These are phyloP conservation scores for Stichodactyla helianthus DNA, from an alignment of 64 coral and sea anemone genomes.

Conservation along the genomic window DNA sequence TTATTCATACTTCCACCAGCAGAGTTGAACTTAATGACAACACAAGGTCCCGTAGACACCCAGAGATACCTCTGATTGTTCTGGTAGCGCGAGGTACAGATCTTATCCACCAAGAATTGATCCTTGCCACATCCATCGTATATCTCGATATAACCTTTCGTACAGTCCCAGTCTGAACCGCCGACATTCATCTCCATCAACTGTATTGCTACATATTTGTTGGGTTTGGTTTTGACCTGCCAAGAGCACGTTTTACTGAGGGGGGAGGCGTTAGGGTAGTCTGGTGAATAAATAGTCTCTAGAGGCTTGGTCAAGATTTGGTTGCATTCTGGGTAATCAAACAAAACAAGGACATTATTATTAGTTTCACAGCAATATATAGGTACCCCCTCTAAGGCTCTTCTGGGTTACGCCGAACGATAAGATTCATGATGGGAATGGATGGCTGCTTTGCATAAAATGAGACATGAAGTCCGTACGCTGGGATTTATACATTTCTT, in stretches of 20 bases:
- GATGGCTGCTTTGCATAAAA: neutral
- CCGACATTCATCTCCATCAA: slow-evolving; percentile 24
- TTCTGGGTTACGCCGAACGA: too few species aligned
- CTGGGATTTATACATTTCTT: too few species aligned
- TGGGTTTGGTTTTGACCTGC: neutral
- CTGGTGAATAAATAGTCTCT: slow-evolving; percentile 18
- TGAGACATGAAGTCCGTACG: too few species aligned
- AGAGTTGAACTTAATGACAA: slow-evolving; percentile 67
- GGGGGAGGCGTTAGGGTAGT: slow-evolving; percentile 10
- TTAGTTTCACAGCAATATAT: neutral
- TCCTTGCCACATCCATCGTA: slow-evolving; percentile 62
- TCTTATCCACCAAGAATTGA: slow-evolving; percentile 65
- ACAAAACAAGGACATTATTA: neutral
- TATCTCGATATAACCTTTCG: slow-evolving; percentile 54
- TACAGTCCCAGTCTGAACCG: slow-evolving; percentile 17
- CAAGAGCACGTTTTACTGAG: slow-evolving; percentile 14
- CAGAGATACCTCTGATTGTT: slow-evolving; percentile 37
- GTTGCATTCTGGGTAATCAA: neutral
- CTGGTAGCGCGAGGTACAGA: slow-evolving; percentile 7
- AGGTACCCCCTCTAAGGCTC: neutral
- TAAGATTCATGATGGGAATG: neutral
- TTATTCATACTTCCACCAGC: slow-evolving; percentile 40
- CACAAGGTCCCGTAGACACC: slow-evolving; percentile 64
- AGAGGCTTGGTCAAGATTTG: neutral
- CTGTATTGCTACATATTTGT: slow-evolving; percentile 1